Evolutionary conservation across 2,797 vertebrate genomes (phyloP).

Genomic region (Lophotriccus pileatus): DNA sequence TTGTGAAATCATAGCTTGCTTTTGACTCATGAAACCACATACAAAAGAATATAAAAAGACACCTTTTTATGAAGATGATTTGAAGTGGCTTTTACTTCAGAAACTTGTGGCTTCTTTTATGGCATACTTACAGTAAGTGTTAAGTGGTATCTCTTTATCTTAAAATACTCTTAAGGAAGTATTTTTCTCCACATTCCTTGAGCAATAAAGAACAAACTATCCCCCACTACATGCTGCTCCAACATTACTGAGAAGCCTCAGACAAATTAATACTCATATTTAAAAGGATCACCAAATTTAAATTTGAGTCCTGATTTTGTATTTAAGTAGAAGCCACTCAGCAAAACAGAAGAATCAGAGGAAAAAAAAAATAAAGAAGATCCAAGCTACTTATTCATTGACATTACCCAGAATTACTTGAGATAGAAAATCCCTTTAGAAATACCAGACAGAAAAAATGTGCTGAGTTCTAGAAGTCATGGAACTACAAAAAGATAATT

Average conservation of each 20-base stretch:
- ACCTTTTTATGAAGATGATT: slow-evolving; percentile 58
- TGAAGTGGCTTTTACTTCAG: slow-evolving; percentile 79
- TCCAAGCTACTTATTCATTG: neutral
- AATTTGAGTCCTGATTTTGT: neutral
- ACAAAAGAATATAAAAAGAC: slow-evolving; percentile 29
- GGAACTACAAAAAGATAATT: neutral
- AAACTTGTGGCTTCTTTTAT: slow-evolving; percentile 76
- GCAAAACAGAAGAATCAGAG: neutral
- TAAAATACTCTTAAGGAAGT: slow-evolving; percentile 1
- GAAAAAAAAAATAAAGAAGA: neutral
- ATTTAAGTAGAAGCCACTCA: neutral
- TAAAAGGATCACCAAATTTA: neutral
- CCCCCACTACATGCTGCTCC: neutral
- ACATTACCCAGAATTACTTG: neutral
- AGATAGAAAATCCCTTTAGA: neutral
- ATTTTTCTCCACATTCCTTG: neutral
- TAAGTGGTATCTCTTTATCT: neutral
- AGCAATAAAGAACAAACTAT: neutral
- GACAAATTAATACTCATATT: neutral
- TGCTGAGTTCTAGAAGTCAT: neutral
- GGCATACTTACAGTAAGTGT: slow-evolving; percentile 22
- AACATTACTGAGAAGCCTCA: neutral
- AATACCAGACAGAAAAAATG: neutral
- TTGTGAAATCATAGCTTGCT: slow-evolving; percentile 20
- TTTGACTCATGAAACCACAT: slow-evolving; percentile 68